Evolutionary conservation across 1,140 invertebrate species (phyloP), one percentile per base, ranked within the genome.

Genomic region (Scaptomyza graminum): DNA sequence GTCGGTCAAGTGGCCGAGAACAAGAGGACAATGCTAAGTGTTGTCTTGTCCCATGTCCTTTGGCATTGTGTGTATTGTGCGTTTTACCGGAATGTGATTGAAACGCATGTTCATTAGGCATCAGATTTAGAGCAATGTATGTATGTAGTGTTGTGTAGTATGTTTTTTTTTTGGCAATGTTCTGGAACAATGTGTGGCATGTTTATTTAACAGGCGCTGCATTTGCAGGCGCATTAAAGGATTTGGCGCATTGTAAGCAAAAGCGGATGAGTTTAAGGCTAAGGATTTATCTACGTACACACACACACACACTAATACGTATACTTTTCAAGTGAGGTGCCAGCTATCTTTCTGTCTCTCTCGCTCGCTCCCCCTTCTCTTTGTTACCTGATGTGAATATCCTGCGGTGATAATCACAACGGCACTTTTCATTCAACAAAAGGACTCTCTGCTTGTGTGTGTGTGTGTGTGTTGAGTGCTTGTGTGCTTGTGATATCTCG

Each of bases 61-160:
- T 43, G 15, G 16, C 15, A 15, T 47, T 68, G 13, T 57, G 16
- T 59, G 34, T 4, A 22, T 22, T 5, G 6, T 16, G 9, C 41
- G 34, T 16, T 12, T 28, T 31, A 49, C 3, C 13, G 11, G 25
- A 39, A 50, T 43, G 28, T 5, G 65, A 51, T 41, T 34, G 34
- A 22, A 43, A 47, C 44, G 37, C 12, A 13, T 55, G 28, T 50
- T 65, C 81, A 83, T 80, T 76, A 84, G 67, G 52, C 57, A 44
- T 59, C 51, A 73, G 77, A 81, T 85, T 85, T 85, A 81, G 77
- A 81, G 81, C 81, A 74, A 60, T 49, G 75, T 56, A 3, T 1
- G 6, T 28, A 28, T 5, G 6, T 28, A 28, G 5, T 28, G 28
- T 28, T 1, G 18, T 22, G 2, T 22, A 22, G 18, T 22, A 22